Conservation (phyloP, 92 coral and sea anemone genomes). For the Pocillopora grandis region DNA sequence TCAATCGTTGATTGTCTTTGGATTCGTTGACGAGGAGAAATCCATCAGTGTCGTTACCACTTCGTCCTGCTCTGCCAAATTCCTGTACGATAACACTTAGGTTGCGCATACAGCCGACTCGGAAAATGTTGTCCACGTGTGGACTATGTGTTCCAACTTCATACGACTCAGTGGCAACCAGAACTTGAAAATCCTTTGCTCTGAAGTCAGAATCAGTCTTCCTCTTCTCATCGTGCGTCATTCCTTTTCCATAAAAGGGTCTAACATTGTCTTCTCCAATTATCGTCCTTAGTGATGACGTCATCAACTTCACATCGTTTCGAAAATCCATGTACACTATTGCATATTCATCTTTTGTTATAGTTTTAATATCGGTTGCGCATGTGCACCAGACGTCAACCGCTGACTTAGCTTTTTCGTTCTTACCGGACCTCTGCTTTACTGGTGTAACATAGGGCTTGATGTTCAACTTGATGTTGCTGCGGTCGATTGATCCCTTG, state of each 20-base stretch:
- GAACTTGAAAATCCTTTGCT: conserved; percentile 47
- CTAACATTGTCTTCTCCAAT: conserved; percentile 45
- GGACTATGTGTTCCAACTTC: conserved; percentile 73
- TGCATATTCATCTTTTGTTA: conserved; percentile 36
- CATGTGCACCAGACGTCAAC: conserved; percentile 29
- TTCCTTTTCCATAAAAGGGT: conserved; percentile 46
- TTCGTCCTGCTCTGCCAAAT: conserved; percentile 68
- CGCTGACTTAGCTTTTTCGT: conserved; percentile 6
- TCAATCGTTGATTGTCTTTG: conserved; percentile 61
- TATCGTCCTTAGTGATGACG: conserved; percentile 11
- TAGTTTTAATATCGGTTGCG: conserved; percentile 41
- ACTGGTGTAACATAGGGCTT: conserved; percentile 20
- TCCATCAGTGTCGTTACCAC: conserved; percentile 53
- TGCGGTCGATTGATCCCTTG: conserved; percentile 31
- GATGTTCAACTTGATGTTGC: conserved; percentile 53
- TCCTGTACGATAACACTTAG: conserved; percentile 55
- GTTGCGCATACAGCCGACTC: conserved; percentile 70
- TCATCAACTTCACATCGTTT: conserved; percentile 53
- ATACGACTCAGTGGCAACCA: conserved; percentile 69
- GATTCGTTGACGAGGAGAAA: conserved; percentile 48
- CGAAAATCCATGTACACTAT: conserved; percentile 65
- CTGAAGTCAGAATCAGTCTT: conserved; percentile 40
- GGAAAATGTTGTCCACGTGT: conserved; percentile 54
- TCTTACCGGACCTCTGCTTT: conserved; percentile 4
- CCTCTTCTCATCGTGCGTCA: conserved; percentile 26